These are phyloP conservation scores for Malurus leucopterus DNA, from an alignment of 2,797 vertebrate species.

Conservation along the genomic window DNA sequence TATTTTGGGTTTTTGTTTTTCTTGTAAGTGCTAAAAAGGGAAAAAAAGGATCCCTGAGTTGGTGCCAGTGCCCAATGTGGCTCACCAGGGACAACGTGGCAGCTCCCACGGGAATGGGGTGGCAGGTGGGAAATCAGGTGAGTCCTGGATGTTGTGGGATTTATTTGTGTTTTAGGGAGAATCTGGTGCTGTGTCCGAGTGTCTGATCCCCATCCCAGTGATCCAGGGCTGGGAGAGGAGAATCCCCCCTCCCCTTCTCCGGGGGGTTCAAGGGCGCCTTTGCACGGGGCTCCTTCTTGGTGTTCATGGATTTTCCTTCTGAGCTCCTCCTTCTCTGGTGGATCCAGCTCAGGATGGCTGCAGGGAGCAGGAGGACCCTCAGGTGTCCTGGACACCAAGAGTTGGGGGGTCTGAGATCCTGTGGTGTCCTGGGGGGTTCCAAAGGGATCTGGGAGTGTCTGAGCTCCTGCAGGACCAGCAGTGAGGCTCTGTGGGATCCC, in stretches of 20 bases:
- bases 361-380: background rate
- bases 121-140: background rate
- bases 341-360: background rate
- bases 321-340: background rate
- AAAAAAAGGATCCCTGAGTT: background rate
- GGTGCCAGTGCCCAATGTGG: background rate
- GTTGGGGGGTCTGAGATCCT: too few relatives aligned
- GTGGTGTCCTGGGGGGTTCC: background rate
- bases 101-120: background rate
- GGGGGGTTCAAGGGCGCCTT: accelerated
- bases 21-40: background rate
- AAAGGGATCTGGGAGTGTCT: background rate
- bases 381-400: accelerated
- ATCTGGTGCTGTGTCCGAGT: accelerated
- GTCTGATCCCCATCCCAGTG: accelerated
- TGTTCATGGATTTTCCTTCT: background rate
- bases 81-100: accelerated
- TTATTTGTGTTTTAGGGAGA: accelerated
- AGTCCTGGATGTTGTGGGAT: background rate
- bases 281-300: accelerated
- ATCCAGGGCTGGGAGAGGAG: background rate
- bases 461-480: background rate
- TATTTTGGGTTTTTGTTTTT: background rate
- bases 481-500: background rate
- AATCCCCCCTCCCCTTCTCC: background rate